Conservation (phyloP, 2,113 vertebrate species). For the Paraplagusia blochii region DNA sequence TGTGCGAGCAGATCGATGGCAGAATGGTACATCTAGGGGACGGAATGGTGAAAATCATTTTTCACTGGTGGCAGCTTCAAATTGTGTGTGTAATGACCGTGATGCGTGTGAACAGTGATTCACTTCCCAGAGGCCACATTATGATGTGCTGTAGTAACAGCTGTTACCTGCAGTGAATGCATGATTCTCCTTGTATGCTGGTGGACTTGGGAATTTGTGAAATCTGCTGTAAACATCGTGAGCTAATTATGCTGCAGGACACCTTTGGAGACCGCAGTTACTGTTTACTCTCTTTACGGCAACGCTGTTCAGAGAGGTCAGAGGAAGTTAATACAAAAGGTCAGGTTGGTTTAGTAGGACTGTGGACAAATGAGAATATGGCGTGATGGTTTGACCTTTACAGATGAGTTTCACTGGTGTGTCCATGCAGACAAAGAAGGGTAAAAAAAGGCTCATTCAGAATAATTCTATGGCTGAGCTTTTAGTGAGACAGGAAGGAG, state of each 20-base stretch:
- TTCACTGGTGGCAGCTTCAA: conserved; percentile 27
- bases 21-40: conserved; percentile 1
- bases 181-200: background rate
- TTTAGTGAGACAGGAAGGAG: conserved; percentile 1
- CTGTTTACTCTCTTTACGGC: conserved; percentile 16
- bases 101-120: conserved; percentile 8
- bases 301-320: conserved; percentile 44
- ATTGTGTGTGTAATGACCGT: conserved; percentile 13
- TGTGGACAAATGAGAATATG: conserved; percentile 44
- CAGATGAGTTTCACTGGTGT: conserved; percentile 9
- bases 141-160: conserved; percentile 1
- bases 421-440: background rate
- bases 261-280: background rate
- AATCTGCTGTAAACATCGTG: background rate
- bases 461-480: conserved; percentile 2
- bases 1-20: conserved; percentile 6
- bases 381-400: conserved; percentile 52
- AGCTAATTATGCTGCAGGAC: conserved; percentile 3
- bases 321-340: conserved; percentile 54
- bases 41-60: conserved; percentile 8
- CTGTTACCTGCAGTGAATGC: background rate
- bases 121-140: conserved; percentile 5
- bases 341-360: conserved; percentile 12
- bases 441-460: conserved; percentile 13
- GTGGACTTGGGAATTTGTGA: background rate